Conservation (phyloP, 2,113 vertebrate genomes). For the Pandion haliaetus region DNA sequence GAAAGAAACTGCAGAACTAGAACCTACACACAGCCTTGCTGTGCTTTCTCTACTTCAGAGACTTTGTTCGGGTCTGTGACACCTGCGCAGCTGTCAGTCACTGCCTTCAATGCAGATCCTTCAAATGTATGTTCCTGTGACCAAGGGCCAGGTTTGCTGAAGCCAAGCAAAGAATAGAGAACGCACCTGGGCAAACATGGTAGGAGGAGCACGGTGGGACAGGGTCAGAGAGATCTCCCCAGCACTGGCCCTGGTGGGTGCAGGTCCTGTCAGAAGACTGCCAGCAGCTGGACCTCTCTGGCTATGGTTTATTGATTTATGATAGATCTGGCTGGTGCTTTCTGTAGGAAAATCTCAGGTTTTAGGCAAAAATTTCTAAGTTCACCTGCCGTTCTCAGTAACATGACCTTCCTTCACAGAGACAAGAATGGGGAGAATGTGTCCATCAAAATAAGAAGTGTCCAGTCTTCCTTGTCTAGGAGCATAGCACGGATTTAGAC, state of each 20-base stretch:
- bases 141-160: neutral
- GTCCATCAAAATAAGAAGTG: neutral
- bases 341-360: neutral
- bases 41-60: neutral
- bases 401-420: neutral
- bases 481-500: neutral
- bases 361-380: neutral
- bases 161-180: neutral
- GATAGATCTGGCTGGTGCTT: neutral
- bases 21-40: neutral
- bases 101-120: neutral
- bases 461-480: neutral
- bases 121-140: neutral
- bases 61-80: neutral
- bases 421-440: neutral
- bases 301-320: neutral
- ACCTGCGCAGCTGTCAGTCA: neutral
- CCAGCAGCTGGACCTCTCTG: neutral
- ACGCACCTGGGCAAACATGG: constrained; percentile 28
- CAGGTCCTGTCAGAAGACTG: neutral
- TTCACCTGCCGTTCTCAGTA: neutral
- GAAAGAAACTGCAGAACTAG: neutral
- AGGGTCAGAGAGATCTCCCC: constrained; percentile 43
- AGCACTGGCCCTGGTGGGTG: neutral
- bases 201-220: neutral